Conservation (phyloP, 2,888 invertebrate species). For the Sarcophaga variegata region DNA sequence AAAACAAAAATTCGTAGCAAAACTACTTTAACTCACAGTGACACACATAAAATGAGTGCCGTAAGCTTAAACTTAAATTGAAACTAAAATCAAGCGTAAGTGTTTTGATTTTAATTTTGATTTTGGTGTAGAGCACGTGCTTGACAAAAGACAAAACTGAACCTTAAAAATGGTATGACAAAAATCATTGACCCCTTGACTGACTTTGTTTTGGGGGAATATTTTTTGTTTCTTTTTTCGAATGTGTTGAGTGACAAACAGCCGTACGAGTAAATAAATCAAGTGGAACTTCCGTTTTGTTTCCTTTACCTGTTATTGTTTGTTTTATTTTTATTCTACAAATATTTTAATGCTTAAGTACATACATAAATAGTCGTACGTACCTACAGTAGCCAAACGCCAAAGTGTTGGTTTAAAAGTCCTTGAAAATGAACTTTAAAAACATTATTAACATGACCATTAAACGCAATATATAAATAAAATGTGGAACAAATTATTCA, state of each 20-base stretch:
- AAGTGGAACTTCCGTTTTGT: constrained; percentile 46
- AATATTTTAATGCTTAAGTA: no score
- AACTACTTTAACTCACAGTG: constrained; percentile 15
- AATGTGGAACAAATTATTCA: constrained; percentile 32
- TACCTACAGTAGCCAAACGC: not conserved
- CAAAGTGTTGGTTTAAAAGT: constrained; percentile 1
- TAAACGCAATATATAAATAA: constrained; percentile 1
- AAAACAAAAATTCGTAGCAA: constrained; percentile 35
- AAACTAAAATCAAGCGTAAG: constrained; percentile 28
- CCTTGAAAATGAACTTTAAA: constrained; percentile 56
- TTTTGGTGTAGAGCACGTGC: constrained; percentile 55
- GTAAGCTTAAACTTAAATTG: no score
- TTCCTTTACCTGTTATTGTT: not conserved
- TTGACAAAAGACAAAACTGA: constrained; percentile 52
- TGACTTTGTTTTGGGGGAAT: constrained; percentile 16
- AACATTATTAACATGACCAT: constrained; percentile 9
- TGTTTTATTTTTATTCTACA: no score
- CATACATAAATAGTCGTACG: no score
- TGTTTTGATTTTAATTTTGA: constrained; percentile 7
- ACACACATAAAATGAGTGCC: constrained; percentile 9
- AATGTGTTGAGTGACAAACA: constrained; percentile 42
- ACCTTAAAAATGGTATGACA: constrained; percentile 53
- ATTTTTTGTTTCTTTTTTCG: constrained; percentile 28
- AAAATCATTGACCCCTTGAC: constrained; percentile 66
- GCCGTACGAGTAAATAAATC: constrained; percentile 33